Conservation (phyloP, 1,140 invertebrate genomes). For the Epicauta chinensis region DNA sequence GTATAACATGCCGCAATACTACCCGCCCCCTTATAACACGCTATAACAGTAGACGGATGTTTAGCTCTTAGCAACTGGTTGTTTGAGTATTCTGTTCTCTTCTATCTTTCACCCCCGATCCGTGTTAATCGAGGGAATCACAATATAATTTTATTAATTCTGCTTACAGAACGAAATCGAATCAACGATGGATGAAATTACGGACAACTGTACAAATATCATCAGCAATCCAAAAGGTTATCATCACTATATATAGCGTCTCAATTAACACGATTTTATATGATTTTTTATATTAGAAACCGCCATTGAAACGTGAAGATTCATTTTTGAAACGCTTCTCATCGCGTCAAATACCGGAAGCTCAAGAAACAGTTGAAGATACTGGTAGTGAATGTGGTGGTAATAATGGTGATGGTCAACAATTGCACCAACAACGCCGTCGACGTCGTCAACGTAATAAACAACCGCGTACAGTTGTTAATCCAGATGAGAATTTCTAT, state of each 20-base stretch:
- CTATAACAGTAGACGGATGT: no score
- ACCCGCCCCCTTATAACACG: no score
- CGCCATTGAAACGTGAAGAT: constrained; percentile 84
- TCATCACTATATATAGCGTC: no score
- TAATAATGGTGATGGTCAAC: constrained; percentile 51
- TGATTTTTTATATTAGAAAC: constrained; percentile 52
- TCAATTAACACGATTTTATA: neutral
- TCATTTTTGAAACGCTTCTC: constrained; percentile 93
- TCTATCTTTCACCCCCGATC: no score
- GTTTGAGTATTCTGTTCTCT: no score
- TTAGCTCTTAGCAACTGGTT: no score
- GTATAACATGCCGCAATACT: no score
- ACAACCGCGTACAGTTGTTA: constrained; percentile 79
- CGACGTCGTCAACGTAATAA: constrained; percentile 57
- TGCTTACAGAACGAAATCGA: constrained; percentile 72
- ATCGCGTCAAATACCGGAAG: constrained; percentile 81
- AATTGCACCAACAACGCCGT: constrained; percentile 53
- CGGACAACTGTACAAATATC: constrained; percentile 87
- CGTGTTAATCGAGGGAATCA: no score
- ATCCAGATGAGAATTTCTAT: constrained; percentile 92
- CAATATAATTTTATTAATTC: neutral
- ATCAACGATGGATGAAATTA: constrained; percentile 91
- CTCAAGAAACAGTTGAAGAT: constrained; percentile 72
- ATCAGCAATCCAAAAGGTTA: constrained; percentile 65
- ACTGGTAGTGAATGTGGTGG: constrained; percentile 58